Evolutionary conservation across 2,113 vertebrate genomes (phyloP).

Genomic region (Puma concolor): DNA sequence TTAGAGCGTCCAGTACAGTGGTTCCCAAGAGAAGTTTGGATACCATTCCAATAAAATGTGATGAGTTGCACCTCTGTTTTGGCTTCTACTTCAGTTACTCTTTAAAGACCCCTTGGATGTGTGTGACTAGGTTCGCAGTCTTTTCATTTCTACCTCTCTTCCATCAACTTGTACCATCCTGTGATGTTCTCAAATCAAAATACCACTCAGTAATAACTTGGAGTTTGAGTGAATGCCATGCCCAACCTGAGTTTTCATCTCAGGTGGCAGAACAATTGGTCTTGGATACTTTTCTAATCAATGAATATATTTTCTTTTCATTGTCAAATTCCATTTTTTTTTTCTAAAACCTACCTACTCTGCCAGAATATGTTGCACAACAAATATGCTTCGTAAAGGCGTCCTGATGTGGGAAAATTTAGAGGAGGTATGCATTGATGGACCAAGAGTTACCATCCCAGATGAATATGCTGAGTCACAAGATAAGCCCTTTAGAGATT

Average conservation of each 20-base stretch:
- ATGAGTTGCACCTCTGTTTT: background rate
- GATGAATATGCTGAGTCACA: background rate
- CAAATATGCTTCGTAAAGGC: background rate
- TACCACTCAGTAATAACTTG: background rate
- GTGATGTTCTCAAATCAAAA: background rate
- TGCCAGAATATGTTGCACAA: background rate
- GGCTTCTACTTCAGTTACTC: background rate
- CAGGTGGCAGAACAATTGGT: background rate
- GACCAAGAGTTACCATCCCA: background rate
- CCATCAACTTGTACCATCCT: background rate
- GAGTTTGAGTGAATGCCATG: background rate
- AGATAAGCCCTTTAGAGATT: background rate
- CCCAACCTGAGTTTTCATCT: background rate
- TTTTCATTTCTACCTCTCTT: background rate
- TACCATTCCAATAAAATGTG: background rate
- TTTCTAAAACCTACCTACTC: background rate
- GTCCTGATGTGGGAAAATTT: background rate
- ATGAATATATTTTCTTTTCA: background rate
- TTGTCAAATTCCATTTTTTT: background rate
- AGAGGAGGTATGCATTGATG: background rate
- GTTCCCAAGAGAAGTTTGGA: background rate
- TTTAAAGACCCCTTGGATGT: background rate
- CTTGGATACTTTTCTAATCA: background rate
- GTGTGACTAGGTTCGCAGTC: background rate
- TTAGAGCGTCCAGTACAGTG: background rate